Conservation (phyloP, 2,888 invertebrate genomes). For the Brenthis daphne region DNA sequence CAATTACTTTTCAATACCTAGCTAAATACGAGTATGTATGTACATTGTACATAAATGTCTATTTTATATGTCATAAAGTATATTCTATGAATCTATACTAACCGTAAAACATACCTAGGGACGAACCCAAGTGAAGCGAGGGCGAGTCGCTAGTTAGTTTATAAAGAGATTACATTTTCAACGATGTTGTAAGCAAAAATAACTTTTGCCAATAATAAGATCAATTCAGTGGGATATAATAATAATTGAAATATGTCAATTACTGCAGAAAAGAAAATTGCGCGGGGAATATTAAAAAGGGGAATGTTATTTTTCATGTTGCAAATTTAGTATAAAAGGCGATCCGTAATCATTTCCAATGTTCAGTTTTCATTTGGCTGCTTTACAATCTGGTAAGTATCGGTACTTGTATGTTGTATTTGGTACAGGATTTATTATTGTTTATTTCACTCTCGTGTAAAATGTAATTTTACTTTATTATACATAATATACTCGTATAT, state of each 20-base stretch:
- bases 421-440: too few species aligned
- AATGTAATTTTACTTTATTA: too few species aligned
- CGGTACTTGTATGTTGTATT: background rate
- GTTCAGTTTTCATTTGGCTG: slow-evolving; percentile 50
- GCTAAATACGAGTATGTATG: too few species aligned
- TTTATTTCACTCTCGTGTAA: too few species aligned
- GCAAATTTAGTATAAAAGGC: slow-evolving; percentile 60
- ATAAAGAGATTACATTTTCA: slow-evolving; percentile 12
- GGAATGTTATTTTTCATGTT: slow-evolving; percentile 62
- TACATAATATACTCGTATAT: too few species aligned
- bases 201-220: slow-evolving; percentile 50
- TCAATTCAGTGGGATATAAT: slow-evolving; percentile 52
- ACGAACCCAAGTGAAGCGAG: too few species aligned
- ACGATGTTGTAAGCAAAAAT: slow-evolving; percentile 19
- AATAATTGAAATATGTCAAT: slow-evolving; percentile 78
- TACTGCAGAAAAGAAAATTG: slow-evolving; percentile 57
- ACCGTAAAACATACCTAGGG: too few species aligned
- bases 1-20: too few species aligned
- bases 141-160: background rate
- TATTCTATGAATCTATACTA: too few species aligned
- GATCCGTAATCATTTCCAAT: slow-evolving; percentile 41
- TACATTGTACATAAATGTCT: too few species aligned
- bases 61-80: too few species aligned
- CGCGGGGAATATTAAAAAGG: slow-evolving; percentile 79
- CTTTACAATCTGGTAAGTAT: slow-evolving; percentile 35